These are phyloP conservation scores for Aplodontia rufa DNA, from an alignment of 2,113 vertebrate species.

Conservation along the genomic window DNA sequence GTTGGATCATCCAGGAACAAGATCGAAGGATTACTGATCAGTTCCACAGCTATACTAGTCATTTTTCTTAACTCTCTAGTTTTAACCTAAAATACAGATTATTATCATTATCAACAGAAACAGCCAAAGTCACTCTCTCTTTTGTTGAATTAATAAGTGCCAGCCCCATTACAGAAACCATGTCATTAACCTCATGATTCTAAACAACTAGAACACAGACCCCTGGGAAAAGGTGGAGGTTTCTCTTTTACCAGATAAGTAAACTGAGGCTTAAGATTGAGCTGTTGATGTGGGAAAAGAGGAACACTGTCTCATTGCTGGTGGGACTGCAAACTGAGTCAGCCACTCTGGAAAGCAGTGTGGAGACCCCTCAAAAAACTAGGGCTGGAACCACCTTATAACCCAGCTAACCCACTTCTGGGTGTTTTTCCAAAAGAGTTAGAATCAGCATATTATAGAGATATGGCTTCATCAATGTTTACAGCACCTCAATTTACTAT, in stretches of 20 bases:
- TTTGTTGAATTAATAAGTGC: background rate
- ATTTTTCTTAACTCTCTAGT: conserved; percentile 97
- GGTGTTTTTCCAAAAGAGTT: no score
- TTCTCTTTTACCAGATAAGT: background rate
- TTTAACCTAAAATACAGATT: conserved; percentile 88
- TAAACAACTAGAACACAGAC: background rate
- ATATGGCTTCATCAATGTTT: no score
- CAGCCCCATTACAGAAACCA: background rate
- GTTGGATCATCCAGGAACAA: conserved; percentile 98
- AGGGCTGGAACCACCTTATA: no score
- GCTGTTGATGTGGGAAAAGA: no score
- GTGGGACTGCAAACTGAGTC: no score
- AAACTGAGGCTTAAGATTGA: background rate
- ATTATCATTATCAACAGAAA: background rate
- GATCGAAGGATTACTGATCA: conserved; percentile 93
- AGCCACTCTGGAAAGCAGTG: no score
- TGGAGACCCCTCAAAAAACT: no score
- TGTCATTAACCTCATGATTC: background rate
- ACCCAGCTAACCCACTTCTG: no score
- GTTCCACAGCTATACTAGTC: conserved; percentile 96
- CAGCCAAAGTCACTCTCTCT: background rate
- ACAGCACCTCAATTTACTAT: no score
- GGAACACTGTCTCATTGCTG: no score
- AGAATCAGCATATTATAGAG: no score
- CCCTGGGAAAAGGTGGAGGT: background rate